Evolutionary conservation across 1,140 invertebrate genomes (phyloP).

Genomic region (Bombus affinis): DNA sequence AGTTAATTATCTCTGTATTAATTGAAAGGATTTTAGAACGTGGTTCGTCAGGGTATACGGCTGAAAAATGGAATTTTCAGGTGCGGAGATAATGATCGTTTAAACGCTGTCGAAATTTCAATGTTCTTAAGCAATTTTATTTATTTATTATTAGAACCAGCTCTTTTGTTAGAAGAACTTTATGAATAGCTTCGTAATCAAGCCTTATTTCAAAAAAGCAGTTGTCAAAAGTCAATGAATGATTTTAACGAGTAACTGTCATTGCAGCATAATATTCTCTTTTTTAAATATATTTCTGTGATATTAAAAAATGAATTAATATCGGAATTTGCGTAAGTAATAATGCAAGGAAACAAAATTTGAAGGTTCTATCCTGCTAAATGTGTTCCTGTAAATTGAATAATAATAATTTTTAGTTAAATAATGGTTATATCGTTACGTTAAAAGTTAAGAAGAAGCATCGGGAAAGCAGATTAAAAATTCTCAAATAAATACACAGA

Average conservation of each 20-base stretch:
- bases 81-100: neutral
- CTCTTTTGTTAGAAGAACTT: no score
- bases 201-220: no score
- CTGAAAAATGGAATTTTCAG: neutral
- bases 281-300: no score
- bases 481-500: neutral
- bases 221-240: no score
- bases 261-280: no score
- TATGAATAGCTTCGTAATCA: no score
- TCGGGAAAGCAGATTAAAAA: neutral
- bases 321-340: neutral
- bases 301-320: neutral
- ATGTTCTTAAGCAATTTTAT: no score
- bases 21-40: conserved; percentile 7
- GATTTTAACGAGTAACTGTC: no score
- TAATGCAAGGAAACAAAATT: neutral
- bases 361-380: neutral
- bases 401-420: neutral
- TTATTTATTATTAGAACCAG: no score
- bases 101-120: no score
- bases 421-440: no score
- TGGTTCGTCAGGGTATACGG: neutral
- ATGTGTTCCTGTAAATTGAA: neutral
- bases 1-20: neutral
- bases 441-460: neutral